Evolutionary conservation across 2,113 vertebrate genomes (phyloP), one percentile per base, ranked within the genome.

Genomic region (Blennius ocellaris): DNA sequence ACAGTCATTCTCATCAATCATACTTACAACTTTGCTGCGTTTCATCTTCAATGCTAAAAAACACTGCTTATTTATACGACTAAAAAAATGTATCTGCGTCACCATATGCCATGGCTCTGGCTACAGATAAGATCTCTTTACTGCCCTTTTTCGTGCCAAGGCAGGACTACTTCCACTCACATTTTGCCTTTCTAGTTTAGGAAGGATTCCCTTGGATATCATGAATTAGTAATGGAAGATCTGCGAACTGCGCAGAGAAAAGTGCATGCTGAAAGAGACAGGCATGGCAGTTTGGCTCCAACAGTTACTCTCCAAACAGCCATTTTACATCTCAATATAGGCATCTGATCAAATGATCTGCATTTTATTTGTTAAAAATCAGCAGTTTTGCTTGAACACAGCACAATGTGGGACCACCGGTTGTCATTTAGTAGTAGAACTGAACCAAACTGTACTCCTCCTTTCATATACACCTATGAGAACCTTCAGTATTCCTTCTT

Each of bases 201-300:
- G 52, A 69, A 57, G 7, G 40, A 70, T 51, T 77, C 52, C 44
- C 37, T 52, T 16, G 6, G 37, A 68, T 49, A 39, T 40, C 12
- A 82, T 85, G 60, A 83, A 85, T 85, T 64, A 84, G 36, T 78
- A 55, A 82, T 82, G 45, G 47, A 3, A 60, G 38, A 43, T 55
- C 15, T 55, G 52, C 11, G 44, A 36, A 17, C 47, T 43, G 62
- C 61, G 50, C 47, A 55, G 47, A 65, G 38, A 51, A 62, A 81
- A 72, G 56, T 50, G 38, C 45, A 2, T 44, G 68, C 57, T 62
- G 37, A 71, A 76, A 30, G 77, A 71, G 21, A 45, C 8, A 68
- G 21, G 8, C 9, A 7, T 37, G 56, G 9, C 37, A 43, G 39
- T 68, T 70, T 60, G 9, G 14, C 37, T 11, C 59, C 12, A 52